Evolutionary conservation across 2,797 vertebrate genomes (phyloP), one percentile per base, ranked within the genome.

Genomic region (Diceros bicornis): DNA sequence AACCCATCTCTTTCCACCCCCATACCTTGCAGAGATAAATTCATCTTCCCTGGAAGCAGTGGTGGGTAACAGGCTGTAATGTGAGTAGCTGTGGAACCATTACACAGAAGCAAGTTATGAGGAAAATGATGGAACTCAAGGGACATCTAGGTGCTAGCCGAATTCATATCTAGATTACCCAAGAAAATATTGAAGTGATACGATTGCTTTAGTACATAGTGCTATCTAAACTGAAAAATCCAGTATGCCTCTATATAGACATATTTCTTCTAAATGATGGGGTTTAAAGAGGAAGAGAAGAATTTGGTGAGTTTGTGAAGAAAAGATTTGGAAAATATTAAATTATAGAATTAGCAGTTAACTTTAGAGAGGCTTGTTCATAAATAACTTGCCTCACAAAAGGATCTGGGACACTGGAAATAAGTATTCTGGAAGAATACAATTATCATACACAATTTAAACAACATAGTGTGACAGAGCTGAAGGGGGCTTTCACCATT

Each of bases 1-100:
- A 37, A 47, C 6, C 13, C 34, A 75, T 32, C 5, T 1, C 0
- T 4, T 34, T 81, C 27, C 1, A 6, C 1, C 17, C 6, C 1
- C 7, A 8, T 4, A 34, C 7, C 6, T 34, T 7, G 1, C 69
- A 86, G 32, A 62, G 32, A 2, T 69, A 84, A 64, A 9, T 71
- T 29, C 13, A 18, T 34, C 21, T 88, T 52, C 17, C 27, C 7
- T 44, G 55, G 29, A 78, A 91, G 7, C 4, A 50, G 6, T 17
- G 37, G 41, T 17, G 32, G 29, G 13, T 44, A 66, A 41, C 27
- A 62, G 8, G 7, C 1, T 23, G 4, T 59, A 41, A n/a, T n/a
- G 29, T n/a, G 18, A 64, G 10, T 23, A 27, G 3, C n/a, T 59
- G 4, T 64, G 25, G 34, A 83, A 64, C 4, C 1, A 12, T 52